Base-by-base conservation (phyloP, 2,888 invertebrate species). In the Ophraella communa region DNA sequence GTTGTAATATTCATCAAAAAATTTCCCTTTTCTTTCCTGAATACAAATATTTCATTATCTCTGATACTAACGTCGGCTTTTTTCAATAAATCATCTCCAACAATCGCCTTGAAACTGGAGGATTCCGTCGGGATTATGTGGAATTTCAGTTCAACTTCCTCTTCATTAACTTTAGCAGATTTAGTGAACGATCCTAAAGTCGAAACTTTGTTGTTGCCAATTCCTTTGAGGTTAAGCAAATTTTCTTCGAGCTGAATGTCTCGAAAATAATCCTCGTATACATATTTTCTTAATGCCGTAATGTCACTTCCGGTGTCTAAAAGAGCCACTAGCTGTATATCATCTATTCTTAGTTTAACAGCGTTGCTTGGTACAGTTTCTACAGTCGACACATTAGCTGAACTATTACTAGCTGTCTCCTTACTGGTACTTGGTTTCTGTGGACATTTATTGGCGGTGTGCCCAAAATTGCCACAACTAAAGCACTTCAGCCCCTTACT, bases 221-320 rank as follows among this genome's bases (percentile, higher is more conserved):
- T 42, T 8, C 69, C 70, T 30, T 35, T 57, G 27, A 60, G 47
- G 24, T 59, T 56, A 18, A 33, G n/a, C 20, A 59, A 51, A 53
- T 65, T n/a, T n/a, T n/a, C 20, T 39, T 52, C 35, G 7, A 62
- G 51, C 1, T 52, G 33, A 42, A 68, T 64, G 21, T 60, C 20
- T 23, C 17, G 14, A 17, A 68, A 62, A 49, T 64, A 47, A 3
- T 27, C 42, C 0, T 62, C 47, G 55, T 65, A 71, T 21, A 69
- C 33, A 23, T 71, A 66, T 51, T 66, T 54, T 65, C 67, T n/a
- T 17, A 67, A 54, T 21, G 65, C 63, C 55, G 33, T 66, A 7
- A 65, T 59, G 24, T 67, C 67, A 49, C 64, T 70, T 65, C 67
- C 70, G 10, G 68, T 71, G 54, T 71, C 71, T 30, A 71, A 51